Evolutionary conservation across 2,888 invertebrate genomes (phyloP), one percentile per base, ranked within the genome.

Genomic region (Hirtodrosophila trivittata): DNA sequence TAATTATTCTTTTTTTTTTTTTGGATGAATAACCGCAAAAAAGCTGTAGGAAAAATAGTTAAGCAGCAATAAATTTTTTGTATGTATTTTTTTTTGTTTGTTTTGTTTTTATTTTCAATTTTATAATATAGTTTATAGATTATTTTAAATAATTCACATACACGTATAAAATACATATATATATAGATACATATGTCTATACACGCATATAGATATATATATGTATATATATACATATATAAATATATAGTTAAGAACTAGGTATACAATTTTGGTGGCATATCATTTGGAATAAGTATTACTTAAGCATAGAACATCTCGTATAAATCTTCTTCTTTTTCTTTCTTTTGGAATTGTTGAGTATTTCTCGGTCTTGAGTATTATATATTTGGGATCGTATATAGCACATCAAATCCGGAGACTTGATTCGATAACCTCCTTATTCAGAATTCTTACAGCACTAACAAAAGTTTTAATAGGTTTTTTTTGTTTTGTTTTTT

Each of bases 201-300:
- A n/a, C n/a, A n/a, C n/a, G n/a, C n/a, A n/a, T n/a, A 21, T 21
- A 3, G 5, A 21, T 5, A 21, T 21, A 3, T 21, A 21, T 21
- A 21, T 21, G 18, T 21, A 21, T 21, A 21, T 21, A 21, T 21
- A 21, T 21, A 5, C 18, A 56, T 63, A 81, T n/a, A n/a, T n/a
- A n/a, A n/a, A n/a, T n/a, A n/a, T n/a, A n/a, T n/a, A 52, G 56
- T 82, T 82, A 66, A 43, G 46, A 51, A 32, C 52, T 59, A 67
- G 4, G 63, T 68, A 76, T 57, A 86, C 77, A 81, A 21, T 39
- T 81, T 86, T 83, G 87, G 80, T 86, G 49, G 68, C 66, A 67
- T 82, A 77, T 86, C 65, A 83, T 86, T 80, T 86, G 83, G 80
- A 80, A 62, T 78, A 62, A 66, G 76, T 73, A n/a, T n/a, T n/a